phyloP scores from a whole-genome alignment of 2,113 vertebrate species.

The Mobula birostris region DNA sequence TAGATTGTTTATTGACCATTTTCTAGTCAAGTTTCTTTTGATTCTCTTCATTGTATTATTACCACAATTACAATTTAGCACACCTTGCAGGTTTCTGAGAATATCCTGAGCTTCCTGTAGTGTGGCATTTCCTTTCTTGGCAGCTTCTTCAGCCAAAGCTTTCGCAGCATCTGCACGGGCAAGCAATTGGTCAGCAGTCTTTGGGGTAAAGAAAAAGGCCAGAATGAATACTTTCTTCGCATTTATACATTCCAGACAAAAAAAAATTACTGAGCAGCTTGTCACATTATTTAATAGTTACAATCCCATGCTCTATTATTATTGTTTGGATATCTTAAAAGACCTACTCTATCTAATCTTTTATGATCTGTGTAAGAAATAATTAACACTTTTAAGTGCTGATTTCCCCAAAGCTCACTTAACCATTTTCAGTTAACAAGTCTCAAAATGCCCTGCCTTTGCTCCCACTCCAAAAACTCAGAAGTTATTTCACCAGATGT shows the following conservation, averaged over 20 bases:
- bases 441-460: neutral
- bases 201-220: slow-evolving; percentile 35
- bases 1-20: neutral
- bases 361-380: neutral
- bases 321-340: neutral
- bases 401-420: neutral
- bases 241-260: neutral
- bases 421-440: neutral
- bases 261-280: neutral
- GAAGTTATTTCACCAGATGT: neutral
- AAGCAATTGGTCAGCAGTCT: slow-evolving; percentile 93
- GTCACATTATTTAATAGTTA: neutral
- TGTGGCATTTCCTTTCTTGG: slow-evolving; percentile 76
- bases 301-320: neutral
- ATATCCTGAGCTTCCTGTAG: slow-evolving; percentile 83
- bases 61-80: slow-evolving; percentile 20
- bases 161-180: slow-evolving; percentile 92
- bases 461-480: neutral
- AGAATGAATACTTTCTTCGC: neutral
- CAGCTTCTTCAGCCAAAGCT: slow-evolving; percentile 85
- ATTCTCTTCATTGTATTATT: neutral
- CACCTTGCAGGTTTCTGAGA: slow-evolving; percentile 81
- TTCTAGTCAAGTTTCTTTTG: neutral
- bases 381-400: neutral
- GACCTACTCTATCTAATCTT: neutral